Base-by-base conservation (phyloP, 2,888 invertebrate genomes). In the Panopea generosa region DNA sequence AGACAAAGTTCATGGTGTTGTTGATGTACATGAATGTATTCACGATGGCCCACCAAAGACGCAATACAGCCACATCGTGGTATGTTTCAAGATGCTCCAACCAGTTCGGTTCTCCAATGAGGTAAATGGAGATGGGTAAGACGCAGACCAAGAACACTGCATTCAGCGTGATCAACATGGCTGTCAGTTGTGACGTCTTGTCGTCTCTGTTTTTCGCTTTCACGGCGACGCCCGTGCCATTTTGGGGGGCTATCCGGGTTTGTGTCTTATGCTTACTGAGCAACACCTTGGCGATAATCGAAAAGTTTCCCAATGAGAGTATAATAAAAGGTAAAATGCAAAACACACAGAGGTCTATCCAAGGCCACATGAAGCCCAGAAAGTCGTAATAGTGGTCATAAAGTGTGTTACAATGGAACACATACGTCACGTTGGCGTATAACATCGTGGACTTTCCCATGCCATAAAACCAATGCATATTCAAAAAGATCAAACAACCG, bases 291-390 rank as follows among this genome's bases (percentile, higher is more conserved):
- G 77, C 18, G 3, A 87, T 77, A 24, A 89, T 89, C 52, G 83
- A 82, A 1, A 85, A 29, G 74, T 90, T 90, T 9, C 83, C 86
- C 16, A 81, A 40, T 26, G 86, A 49, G 26, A 90, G 72, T 40
- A 89, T 61, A 26, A 79, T 24, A 29, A 85, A 84, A 0, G 90
- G 90, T 7, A 89, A 56, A 24, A 88, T 53, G 40, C 82, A 82
- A 65, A 85, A 87, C 20, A 86, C 49, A 38, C 82, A 77, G 20
- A 87, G 77, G 74, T 90, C 90, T 18, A 90, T 80, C 85, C 86
- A 88, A 7, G 86, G 84, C 87, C 87, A 89, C 20, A 67, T 55
- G 22, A 59, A 59, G 0, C 0, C 16, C 6, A 61, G 24, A 53
- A 87, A 88, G 1, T 67, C 7, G 1, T 24, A n/a, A 63, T 87